Conservation (phyloP, 2,888 invertebrate species). For the Papilio protenor region DNA sequence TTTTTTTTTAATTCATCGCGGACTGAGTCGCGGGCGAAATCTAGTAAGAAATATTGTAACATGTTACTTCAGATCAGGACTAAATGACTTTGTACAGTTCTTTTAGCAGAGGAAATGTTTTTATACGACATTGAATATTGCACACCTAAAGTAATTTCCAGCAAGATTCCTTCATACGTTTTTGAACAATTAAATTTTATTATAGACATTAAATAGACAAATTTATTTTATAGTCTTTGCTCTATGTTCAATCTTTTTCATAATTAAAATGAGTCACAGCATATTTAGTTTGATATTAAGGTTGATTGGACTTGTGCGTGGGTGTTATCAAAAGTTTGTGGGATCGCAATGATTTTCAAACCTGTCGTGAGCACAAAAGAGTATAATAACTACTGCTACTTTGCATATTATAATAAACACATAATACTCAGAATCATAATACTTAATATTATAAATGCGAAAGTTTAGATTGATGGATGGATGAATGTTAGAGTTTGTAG, state of each 20-base stretch:
- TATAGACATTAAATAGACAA: neutral
- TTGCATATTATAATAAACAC: slow-evolving; percentile 10
- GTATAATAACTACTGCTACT: neutral
- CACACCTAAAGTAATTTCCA: no score
- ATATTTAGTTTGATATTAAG: slow-evolving; percentile 4
- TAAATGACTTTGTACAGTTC: no score
- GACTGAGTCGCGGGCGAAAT: no score
- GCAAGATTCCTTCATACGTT: no score
- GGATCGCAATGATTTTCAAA: slow-evolving; percentile 22
- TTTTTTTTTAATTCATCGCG: no score
- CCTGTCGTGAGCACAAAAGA: slow-evolving; percentile 26
- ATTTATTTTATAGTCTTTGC: neutral
- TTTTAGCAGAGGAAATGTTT: no score
- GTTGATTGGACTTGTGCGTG: slow-evolving; percentile 37
- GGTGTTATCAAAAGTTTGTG: slow-evolving; percentile 21
- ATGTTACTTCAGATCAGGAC: no score
- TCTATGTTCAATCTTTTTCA: neutral
- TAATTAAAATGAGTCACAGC: neutral
- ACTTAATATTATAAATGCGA: no score
- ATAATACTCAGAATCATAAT: neutral
- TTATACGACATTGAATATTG: no score
- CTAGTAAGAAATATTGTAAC: no score
- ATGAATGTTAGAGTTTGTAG: no score
- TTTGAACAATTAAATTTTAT: neutral
- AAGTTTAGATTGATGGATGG: no score